These are phyloP conservation scores for Tachuris rubrigastra DNA, from an alignment of 2,113 vertebrate genomes.

Conservation along the genomic window DNA sequence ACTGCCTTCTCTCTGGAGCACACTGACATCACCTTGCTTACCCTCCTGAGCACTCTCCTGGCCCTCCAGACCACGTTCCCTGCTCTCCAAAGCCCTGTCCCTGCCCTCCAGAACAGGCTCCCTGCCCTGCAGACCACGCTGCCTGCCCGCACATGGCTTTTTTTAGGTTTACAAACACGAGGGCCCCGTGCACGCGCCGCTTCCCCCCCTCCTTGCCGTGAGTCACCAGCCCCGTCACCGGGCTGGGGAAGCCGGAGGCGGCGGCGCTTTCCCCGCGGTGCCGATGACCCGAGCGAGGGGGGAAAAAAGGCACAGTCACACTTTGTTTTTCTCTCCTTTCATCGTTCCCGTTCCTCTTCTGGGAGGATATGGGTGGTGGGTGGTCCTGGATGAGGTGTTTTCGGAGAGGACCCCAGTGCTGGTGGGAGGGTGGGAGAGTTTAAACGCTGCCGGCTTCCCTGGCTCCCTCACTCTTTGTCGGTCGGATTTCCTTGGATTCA, in stretches of 20 bases:
- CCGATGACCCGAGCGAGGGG: not conserved
- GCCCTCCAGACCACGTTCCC: too few relatives aligned
- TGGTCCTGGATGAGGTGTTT: not conserved
- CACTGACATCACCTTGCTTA: too few relatives aligned
- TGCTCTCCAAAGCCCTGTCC: too few relatives aligned
- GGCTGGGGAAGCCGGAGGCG: not conserved
- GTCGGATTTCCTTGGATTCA: fast-evolving
- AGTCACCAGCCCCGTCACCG: slow-evolving; percentile 39
- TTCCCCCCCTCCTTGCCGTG: not conserved
- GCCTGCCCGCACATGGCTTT: slow-evolving; percentile 57
- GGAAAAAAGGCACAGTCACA: not conserved
- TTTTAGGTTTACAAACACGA: slow-evolving; percentile 65
- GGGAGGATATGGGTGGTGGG: not conserved
- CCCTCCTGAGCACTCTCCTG: too few relatives aligned
- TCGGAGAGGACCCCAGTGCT: fast-evolving
- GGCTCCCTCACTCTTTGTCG: not conserved
- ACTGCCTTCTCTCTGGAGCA: not conserved
- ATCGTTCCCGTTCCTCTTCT: fast-evolving
- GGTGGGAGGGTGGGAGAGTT: not conserved
- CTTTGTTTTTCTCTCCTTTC: not conserved
- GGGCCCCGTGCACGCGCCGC: not conserved
- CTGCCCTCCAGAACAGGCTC: not conserved
- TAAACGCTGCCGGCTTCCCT: fast-evolving
- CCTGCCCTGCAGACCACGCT: not conserved
- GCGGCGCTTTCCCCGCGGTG: not conserved